Conservation (phyloP, 64 coral and sea anemone species). For the Pocillopora verrucosa region DNA sequence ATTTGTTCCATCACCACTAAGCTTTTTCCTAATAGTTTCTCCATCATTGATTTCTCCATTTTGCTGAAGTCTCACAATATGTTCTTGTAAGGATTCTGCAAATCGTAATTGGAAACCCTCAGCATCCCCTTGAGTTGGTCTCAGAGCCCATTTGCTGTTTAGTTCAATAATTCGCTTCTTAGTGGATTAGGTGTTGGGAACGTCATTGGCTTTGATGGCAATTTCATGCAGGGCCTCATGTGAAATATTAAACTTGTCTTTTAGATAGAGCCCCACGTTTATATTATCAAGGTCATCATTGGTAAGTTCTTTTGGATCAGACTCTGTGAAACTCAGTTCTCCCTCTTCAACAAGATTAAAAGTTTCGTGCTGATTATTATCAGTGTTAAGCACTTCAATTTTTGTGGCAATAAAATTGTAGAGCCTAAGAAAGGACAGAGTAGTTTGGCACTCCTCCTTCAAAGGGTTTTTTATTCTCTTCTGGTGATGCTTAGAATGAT, state of each 20-base stretch:
- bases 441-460: slow-evolving; percentile 48
- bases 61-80: slow-evolving; percentile 30
- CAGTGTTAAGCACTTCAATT: slow-evolving; percentile 47
- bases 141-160: slow-evolving; percentile 39
- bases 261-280: slow-evolving; percentile 49
- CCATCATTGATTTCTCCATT: no score
- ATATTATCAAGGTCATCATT: slow-evolving; percentile 49
- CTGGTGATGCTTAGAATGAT: no score
- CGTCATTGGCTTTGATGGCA: slow-evolving; percentile 47
- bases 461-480: slow-evolving; percentile 25
- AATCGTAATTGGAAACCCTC: slow-evolving; percentile 57
- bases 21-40: no score
- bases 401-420: slow-evolving; percentile 60
- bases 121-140: slow-evolving; percentile 52
- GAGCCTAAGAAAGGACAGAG: slow-evolving; percentile 24
- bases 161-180: slow-evolving; percentile 45
- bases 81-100: slow-evolving; percentile 39
- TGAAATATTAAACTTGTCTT: slow-evolving; percentile 66
- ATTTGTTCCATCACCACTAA: slow-evolving; percentile 53
- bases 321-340: slow-evolving; percentile 16
- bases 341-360: slow-evolving; percentile 24
- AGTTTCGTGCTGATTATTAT: slow-evolving; percentile 37
- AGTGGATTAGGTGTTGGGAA: slow-evolving; percentile 37
- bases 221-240: slow-evolving; percentile 69
- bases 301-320: slow-evolving; percentile 41